Evolutionary conservation across 2,113 vertebrate genomes (phyloP), one percentile per base, ranked within the genome.

Genomic region (Acinonyx jubatus): DNA sequence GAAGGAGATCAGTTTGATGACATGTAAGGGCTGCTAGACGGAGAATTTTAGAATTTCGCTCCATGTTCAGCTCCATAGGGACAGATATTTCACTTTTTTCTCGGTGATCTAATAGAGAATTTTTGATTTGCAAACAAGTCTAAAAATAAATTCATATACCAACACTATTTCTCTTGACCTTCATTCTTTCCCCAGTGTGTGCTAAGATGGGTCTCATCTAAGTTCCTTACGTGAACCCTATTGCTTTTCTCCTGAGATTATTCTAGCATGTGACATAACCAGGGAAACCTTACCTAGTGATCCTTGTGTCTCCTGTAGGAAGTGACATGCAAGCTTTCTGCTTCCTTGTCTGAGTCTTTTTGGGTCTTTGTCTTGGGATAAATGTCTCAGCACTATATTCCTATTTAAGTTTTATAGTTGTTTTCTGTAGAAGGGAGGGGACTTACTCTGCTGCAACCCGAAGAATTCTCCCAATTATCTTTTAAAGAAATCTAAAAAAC

Each of bases 61-160:
- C 33, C 6, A 7, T 52, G 48, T 69, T 95, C 66, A 57, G 36
- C 74, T 91, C 89, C 57, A 23, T 0, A 19, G 69, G 55, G 87
- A 87, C 33, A 89, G 45, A 73, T 79, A 71, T 38, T 93, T 91
- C 74, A 92, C 27, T 65, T 89, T 84, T 90, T 41, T 66, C 69
- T 85, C 16, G 10, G 41, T 83, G 38, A 92, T 69, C 85, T 86
- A 91, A 93, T 23, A 81, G 41, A 85, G 25, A 83, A 80, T 41
- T 69, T 78, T 55, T 82, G 29, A 55, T 85, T 96, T 94, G 29
- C 19, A n/a, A 82, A 52, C 23, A 89, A 92, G 18, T 18, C 18
- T 88, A 95, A 95, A 95, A 96, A 86, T 97, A 93, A 91, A 82
- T 73, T 86, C 38, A 13, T 65, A 31, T 73, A 45, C 27, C 63